Percentiles rank a stretch among this genome's conserved stretches.
Conservation (phyloP, 2,888 invertebrate genomes). For the Sarcophaga variegata region DNA sequence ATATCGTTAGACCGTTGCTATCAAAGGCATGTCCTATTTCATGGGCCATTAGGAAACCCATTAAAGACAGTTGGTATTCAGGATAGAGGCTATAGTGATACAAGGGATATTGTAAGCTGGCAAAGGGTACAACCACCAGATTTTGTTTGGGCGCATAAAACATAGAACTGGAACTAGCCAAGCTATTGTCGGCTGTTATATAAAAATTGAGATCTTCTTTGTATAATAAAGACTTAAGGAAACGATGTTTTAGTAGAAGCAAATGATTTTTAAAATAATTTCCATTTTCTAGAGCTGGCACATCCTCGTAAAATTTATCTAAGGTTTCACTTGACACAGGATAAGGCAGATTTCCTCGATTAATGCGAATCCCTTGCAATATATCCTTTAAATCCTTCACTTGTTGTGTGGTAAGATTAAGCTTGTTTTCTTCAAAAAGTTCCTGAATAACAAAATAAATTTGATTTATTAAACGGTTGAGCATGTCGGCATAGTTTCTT, state of each 20-base stretch:
- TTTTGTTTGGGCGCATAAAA: slow-evolving; percentile 74
- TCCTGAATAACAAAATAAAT: slow-evolving; percentile 2
- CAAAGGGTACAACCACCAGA: slow-evolving; percentile 75
- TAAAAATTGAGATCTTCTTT: too few relatives aligned
- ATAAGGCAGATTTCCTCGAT: slow-evolving; percentile 11
- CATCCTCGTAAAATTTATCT: not conserved
- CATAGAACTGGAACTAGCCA: slow-evolving; percentile 71
- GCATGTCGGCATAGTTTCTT: too few relatives aligned
- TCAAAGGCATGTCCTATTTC: slow-evolving; percentile 77
- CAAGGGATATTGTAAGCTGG: slow-evolving; percentile 73
- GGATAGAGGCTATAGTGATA: slow-evolving; percentile 71
- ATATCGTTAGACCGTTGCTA: slow-evolving; percentile 65
- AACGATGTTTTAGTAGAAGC: too few relatives aligned
- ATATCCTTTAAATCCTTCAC: not conserved
- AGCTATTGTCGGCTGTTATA: slow-evolving; percentile 30
- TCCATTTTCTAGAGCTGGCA: not conserved
- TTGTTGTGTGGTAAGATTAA: not conserved
- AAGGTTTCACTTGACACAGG: not conserved
- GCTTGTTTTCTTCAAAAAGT: not conserved
- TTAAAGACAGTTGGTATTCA: slow-evolving; percentile 73
- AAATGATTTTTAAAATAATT: slow-evolving; percentile 42
- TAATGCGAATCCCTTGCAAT: not conserved
- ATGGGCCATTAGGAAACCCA: slow-evolving; percentile 77
- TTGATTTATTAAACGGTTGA: not conserved
- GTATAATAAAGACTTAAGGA: too few relatives aligned